These are phyloP conservation scores for Pristionchus arcanus DNA, from an alignment of 2,888 invertebrate species.

Conservation along the genomic window DNA sequence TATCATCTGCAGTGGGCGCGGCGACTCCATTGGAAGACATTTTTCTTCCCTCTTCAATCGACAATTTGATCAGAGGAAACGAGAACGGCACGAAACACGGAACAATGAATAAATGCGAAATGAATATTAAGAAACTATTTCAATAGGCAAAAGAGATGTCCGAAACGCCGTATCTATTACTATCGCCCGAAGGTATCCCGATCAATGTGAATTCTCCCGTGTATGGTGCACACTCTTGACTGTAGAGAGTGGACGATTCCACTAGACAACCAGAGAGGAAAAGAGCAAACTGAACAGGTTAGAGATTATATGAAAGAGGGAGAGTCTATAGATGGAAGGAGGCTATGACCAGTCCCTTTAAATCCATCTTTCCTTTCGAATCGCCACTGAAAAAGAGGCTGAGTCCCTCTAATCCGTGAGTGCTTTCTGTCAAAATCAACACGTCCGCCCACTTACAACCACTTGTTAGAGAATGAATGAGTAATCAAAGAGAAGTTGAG, in stretches of 20 bases:
- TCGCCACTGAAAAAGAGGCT: conserved; percentile 37
- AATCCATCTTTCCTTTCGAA: not conserved
- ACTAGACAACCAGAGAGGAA: conserved; percentile 3
- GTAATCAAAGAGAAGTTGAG: not conserved
- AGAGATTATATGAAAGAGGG: not conserved
- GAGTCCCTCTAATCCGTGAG: not conserved
- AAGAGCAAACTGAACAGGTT: conserved; percentile 26
- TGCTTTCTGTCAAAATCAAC: conserved; percentile 28
- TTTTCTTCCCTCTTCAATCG: not conserved
- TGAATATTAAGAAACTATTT: not conserved
- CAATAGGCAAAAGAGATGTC: not conserved
- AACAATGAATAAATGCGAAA: not conserved
- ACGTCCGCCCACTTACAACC: conserved; percentile 41
- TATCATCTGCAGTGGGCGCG: conserved; percentile 44
- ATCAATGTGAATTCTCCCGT: conserved; percentile 4
- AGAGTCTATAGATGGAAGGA: conserved; percentile 45
- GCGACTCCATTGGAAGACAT: conserved; percentile 39
- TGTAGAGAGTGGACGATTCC: conserved; percentile 25
- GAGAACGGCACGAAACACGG: not conserved
- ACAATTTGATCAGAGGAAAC: not conserved
- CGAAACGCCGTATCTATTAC: not conserved
- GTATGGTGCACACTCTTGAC: conserved; percentile 27
- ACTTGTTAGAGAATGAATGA: not conserved
- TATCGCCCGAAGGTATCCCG: not conserved
- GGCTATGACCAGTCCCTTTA: conserved; percentile 41